Base-by-base conservation (phyloP, 2,113 vertebrate species). In the Salvator merianae region DNA sequence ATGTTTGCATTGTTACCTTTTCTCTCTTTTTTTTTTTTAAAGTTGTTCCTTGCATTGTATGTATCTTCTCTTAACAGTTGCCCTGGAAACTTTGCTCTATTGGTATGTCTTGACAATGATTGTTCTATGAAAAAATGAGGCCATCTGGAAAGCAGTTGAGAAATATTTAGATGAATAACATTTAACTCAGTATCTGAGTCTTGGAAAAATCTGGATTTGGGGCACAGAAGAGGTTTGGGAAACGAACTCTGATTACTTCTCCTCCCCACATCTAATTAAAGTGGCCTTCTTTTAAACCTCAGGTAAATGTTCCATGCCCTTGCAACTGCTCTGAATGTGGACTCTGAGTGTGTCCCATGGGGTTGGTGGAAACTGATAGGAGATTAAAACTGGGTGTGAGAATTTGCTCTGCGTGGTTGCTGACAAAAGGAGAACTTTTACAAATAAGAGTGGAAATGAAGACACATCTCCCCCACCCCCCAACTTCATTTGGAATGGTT, bases 371-470 rank as follows among this genome's bases (percentile, higher is more conserved):
- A 59, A 20, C 18, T 16, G 55, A 20, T 20, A 18, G 59, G 59
- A 65, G 55, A 40, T 20, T 40, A 7, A 65, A 32, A 28, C 30
- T 68, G 63, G 40, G 63, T 24, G 78, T 40, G 6, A 2, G n/a
- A 59, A 18, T 74, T 53, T 6, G 36, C 71, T 84, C 71, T 71
- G 14, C 18, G 76, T 1, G 1, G 22, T 70, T 43, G 47, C 79
- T 66, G 81, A 43, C 20, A n/a, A 22, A n/a, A 28, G 74, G 74
- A 16, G 50, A 73, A 70, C 43, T 0, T 0, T 62, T 53, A 1
- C 73, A 26, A 10, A 34, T 1, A 69, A 0, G 77, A 74, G 82
- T 85, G 80, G 85, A 77, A 91, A 90, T 89, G 84, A 89, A 89
- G 92, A 90, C 4, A 63, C 59, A 78, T 86, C 84, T 79, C 72